Base-by-base conservation (phyloP, 2,113 vertebrate species). In the Megaceryle maxima region DNA sequence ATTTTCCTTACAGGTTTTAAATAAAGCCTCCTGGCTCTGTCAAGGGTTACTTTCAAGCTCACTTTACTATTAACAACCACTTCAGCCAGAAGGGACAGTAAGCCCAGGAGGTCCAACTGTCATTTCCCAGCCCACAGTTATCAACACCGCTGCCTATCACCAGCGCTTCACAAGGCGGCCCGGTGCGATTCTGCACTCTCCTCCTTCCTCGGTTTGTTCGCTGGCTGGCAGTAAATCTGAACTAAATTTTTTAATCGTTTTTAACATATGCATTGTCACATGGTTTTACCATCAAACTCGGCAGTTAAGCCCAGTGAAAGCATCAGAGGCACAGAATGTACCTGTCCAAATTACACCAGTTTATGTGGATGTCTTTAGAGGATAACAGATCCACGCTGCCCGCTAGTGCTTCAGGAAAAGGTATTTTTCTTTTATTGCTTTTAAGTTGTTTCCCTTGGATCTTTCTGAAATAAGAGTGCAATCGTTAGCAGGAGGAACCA, bases 141-240 rank as follows among this genome's bases (percentile, higher is more conserved):
- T 19, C 6, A 11, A 3, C 50, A 4, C 1, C 2, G 16, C 26
- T 6, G 4, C 4, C 0, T n/a, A 46, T 22, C 87, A 16, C n/a
- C 16, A 3, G 11, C 77, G 6, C 76, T 35, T 78, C 67, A 19
- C 21, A 14, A 50, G 48, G 44, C 20, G 41, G 41, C 8, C 2
- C 2, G 4, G 13, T 6, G 11, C 37, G 70, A 19, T 37, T 51
- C 39, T 62, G 25, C 2, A 4, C 50, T 56, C 41, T 64, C 46
- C 46, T 53, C 82, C 69, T 68, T 62, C 81, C 66, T 67, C 26
- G 28, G 48, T 79, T 60, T 2, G 3, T 16, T 16, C 51, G 51
- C 69, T 87, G 79, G 51, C 46, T 81, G 35, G 53, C 87, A 88
- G 57, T 22, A 81, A 83, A 80, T 28, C 43, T 53, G 87, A 15